Evolutionary conservation across 2,113 vertebrate species (phyloP).

Genomic region (Geothlypis trichas): DNA sequence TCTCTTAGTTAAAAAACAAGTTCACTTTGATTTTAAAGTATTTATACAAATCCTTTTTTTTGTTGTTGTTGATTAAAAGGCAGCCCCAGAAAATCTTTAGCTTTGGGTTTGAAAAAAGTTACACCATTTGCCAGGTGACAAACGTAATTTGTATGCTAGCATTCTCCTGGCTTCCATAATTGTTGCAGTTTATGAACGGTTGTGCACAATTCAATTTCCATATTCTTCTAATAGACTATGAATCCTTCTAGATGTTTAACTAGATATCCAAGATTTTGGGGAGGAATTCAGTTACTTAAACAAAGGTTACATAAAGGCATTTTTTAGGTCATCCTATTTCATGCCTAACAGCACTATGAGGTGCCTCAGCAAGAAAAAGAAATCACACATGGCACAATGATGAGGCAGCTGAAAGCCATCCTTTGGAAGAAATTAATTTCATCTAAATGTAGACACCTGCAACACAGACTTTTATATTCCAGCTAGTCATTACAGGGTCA

Average conservation of each 20-base stretch:
- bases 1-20: background rate
- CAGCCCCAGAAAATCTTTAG: background rate
- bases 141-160: background rate
- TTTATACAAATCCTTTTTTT: background rate
- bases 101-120: background rate
- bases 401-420: background rate
- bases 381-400: background rate
- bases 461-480: background rate
- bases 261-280: background rate
- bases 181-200: background rate
- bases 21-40: background rate
- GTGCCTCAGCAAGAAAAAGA: background rate
- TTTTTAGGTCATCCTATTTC: background rate
- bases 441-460: background rate
- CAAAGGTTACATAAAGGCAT: background rate
- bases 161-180: background rate
- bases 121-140: background rate
- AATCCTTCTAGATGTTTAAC: background rate
- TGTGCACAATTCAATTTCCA: background rate
- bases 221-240: background rate
- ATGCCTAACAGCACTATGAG: background rate
- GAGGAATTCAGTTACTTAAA: background rate
- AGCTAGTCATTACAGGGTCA: constrained; percentile 1
- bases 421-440: constrained; percentile 6
- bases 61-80: background rate